Evolutionary conservation across 2,888 invertebrate genomes (phyloP), one percentile per base, ranked within the genome.

Genomic region (Drosophila lacicola): DNA sequence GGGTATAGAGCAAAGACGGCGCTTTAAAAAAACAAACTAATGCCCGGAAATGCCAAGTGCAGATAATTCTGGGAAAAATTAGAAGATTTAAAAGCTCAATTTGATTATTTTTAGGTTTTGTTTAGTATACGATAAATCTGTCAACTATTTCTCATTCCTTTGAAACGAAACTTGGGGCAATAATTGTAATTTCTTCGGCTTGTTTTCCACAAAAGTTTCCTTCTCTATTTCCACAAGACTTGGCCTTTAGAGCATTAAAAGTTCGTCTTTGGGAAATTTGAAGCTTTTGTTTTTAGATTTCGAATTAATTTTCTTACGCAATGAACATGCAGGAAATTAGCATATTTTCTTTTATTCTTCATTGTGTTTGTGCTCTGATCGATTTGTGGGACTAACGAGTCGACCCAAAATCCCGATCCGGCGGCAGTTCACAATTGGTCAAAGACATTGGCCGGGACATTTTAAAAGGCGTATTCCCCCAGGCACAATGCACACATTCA

Each of bases 241-340:
- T 13, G 11, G 1, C 10, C 9, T 46, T 36, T 8, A 74, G 74
- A 36, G 74, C 42, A 70, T 74, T 41, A 8, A 10, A 25, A 4
- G 42, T 64, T 64, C 74, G 74, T 34, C 8, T 19, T 10, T 33
- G 11, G 14, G 39, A 5, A 13, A 39, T 4, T 60, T 1, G 4
- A 9, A 29, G 45, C 9, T 21, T 33, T 60, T 58, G 39, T 54
- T 55, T 64, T 64, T 36, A 44, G 41, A 58, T 65, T 58, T 69
- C 17, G 62, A 63, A 71, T 86, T 84, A 80, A 80, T 83, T 83
- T 83, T 65, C 73, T 71, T 81, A 71, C 57, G 73, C 83, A 78
- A 83, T 87, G 78, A 87, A 80, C 78, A 82, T 73, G 74, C 71
- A 75, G 58, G 42, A 75, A 84, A 85, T 85, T 87, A 74, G 64